These are phyloP conservation scores for Muscidifurax raptorellus DNA, from an alignment of 1,140 invertebrate genomes.

Conservation along the genomic window DNA sequence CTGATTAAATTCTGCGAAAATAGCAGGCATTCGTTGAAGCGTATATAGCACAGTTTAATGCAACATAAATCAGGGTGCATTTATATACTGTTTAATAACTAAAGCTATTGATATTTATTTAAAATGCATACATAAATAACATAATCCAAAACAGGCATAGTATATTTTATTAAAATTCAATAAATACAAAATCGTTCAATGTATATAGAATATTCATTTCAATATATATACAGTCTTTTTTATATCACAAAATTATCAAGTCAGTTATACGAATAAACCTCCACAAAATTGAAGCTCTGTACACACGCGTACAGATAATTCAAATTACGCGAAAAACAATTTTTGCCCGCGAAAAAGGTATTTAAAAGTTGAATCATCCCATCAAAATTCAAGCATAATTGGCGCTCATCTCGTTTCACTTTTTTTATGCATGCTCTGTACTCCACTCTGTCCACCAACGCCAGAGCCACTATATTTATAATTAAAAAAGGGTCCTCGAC, in stretches of 20 bases:
- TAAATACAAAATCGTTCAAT: too few species aligned
- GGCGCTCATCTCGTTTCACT: neutral
- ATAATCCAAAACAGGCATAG: too few species aligned
- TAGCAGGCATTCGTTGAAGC: too few species aligned
- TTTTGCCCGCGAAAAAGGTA: neutral
- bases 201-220: too few species aligned
- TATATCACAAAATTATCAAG: neutral
- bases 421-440: neutral
- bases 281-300: neutral
- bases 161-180: too few species aligned
- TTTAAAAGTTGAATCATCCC: constrained; percentile 16
- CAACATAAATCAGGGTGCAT: too few species aligned
- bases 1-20: too few species aligned
- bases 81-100: too few species aligned
- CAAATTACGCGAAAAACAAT: neutral
- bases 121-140: too few species aligned
- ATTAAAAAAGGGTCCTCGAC: neutral
- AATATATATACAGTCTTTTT: too few species aligned
- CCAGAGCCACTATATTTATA: neutral
- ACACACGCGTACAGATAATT: neutral
- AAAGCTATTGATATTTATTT: too few species aligned
- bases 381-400: constrained; percentile 10
- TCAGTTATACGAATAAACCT: neutral
- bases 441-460: neutral
- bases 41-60: too few species aligned